Evolutionary conservation across 2,797 vertebrate genomes (phyloP).

Genomic region (Sebastes kiyomatsui): DNA sequence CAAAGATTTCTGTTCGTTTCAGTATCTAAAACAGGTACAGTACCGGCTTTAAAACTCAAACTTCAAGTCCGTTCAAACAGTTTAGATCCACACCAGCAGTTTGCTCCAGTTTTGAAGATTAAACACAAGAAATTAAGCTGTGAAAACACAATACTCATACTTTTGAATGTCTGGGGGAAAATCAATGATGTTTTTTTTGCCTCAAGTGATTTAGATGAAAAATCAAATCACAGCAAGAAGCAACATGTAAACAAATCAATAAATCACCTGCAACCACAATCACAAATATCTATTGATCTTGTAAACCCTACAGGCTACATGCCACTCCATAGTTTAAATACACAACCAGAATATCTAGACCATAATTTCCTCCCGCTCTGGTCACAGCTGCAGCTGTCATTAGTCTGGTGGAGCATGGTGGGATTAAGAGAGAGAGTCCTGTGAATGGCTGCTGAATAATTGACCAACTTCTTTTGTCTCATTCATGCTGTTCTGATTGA

Average conservation of each 20-base stretch:
- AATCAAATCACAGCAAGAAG: background rate
- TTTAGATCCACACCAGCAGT: background rate
- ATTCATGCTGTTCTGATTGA: conserved; percentile 26
- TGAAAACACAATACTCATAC: background rate
- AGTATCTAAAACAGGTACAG: background rate
- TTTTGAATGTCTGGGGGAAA: background rate
- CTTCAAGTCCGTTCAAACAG: background rate
- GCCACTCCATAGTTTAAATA: background rate
- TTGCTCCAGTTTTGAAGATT: background rate
- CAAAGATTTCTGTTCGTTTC: conserved; percentile 35
- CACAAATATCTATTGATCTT: background rate
- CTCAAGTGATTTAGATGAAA: background rate
- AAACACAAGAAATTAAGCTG: background rate
- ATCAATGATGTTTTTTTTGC: background rate
- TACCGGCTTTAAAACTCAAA: background rate
- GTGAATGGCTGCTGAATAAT: conserved; percentile 60
- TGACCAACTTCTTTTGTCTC: conserved; percentile 42
- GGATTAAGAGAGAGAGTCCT: conserved; percentile 37
- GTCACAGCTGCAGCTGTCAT: conserved; percentile 44
- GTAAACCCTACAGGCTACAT: too few species aligned
- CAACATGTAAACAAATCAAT: background rate
- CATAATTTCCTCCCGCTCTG: background rate
- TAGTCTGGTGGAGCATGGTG: conserved; percentile 51
- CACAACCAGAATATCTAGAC: background rate
- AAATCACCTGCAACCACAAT: background rate